Conservation (phyloP, 1,140 invertebrate genomes). For the Galleria mellonella region DNA sequence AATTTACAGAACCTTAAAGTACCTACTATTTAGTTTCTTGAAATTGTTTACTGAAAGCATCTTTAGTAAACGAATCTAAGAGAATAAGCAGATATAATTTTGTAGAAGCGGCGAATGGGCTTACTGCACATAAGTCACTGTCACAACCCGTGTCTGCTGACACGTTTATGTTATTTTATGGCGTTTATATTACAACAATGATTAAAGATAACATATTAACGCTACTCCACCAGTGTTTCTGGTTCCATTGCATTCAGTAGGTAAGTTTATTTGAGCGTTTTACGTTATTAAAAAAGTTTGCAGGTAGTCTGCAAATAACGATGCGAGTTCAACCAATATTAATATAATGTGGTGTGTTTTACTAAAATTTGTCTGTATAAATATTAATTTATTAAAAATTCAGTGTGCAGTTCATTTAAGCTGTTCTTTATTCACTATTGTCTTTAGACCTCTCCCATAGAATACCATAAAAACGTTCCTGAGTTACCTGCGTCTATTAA, state of each 20-base stretch:
- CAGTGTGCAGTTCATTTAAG: too few species aligned
- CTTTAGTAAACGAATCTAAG: conserved; percentile 5
- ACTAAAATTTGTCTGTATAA: too few species aligned
- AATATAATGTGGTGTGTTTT: too few species aligned
- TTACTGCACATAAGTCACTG: conserved; percentile 57
- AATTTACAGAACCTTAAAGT: too few species aligned
- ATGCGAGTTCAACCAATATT: neutral
- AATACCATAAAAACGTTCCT: too few species aligned
- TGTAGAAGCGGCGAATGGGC: conserved; percentile 45
- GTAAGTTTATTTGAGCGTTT: neutral
- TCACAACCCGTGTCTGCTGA: conserved; percentile 34
- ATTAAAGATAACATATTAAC: conserved; percentile 23
- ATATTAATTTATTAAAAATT: too few species aligned
- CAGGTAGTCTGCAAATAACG: neutral
- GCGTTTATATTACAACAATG: conserved; percentile 28
- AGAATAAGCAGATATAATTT: conserved; percentile 44
- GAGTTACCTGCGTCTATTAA: too few species aligned
- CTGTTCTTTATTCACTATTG: too few species aligned
- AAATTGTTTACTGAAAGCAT: too few species aligned
- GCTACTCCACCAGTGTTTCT: neutral
- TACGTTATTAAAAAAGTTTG: conserved; percentile 5
- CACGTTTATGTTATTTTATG: conserved; percentile 43
- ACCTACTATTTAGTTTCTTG: too few species aligned
- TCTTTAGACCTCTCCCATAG: too few species aligned
- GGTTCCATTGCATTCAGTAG: neutral